A percentile compares a stretch with the other conserved stretches of the same genome.
Evolutionary conservation across 2,888 invertebrate species (phyloP).

Genomic region (Apamea crenata): DNA sequence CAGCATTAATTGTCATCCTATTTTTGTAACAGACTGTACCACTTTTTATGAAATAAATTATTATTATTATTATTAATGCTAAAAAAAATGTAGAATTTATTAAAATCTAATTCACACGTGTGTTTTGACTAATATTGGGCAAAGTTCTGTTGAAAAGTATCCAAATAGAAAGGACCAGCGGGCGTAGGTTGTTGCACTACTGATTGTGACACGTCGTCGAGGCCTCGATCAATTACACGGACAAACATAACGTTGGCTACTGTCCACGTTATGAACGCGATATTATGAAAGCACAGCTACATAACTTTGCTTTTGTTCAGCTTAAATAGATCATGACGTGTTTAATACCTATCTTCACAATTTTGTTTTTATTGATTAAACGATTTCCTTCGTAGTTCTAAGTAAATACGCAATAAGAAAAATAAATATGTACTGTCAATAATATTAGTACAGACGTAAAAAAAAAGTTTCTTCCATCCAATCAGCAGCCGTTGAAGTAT

Average conservation of each 20-base stretch:
- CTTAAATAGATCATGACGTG: background rate
- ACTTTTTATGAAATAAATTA: no score
- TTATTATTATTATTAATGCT: no score
- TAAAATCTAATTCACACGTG: background rate
- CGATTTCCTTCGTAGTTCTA: conserved; percentile 10
- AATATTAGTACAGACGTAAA: background rate
- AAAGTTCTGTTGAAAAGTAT: conserved; percentile 14
- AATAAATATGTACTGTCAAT: conserved; percentile 12
- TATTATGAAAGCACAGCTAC: conserved; percentile 42
- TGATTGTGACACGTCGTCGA: conserved; percentile 45
- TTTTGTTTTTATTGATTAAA: background rate
- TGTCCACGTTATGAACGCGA: conserved; percentile 17
- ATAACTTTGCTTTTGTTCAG: conserved; percentile 24
- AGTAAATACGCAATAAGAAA: conserved; percentile 11
- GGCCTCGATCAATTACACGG: conserved; percentile 51
- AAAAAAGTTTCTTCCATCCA: background rate
- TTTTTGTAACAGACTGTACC: no score
- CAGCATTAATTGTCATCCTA: no score
- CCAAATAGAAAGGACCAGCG: conserved; percentile 50
- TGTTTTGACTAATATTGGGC: background rate
- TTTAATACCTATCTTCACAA: conserved; percentile 5
- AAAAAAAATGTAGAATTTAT: background rate
- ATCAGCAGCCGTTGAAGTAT: conserved; percentile 4
- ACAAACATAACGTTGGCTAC: conserved; percentile 27
- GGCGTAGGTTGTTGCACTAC: conserved; percentile 57